Evolutionary conservation across 2,888 invertebrate species (phyloP).

Genomic region (Asteroscopus sphinx): DNA sequence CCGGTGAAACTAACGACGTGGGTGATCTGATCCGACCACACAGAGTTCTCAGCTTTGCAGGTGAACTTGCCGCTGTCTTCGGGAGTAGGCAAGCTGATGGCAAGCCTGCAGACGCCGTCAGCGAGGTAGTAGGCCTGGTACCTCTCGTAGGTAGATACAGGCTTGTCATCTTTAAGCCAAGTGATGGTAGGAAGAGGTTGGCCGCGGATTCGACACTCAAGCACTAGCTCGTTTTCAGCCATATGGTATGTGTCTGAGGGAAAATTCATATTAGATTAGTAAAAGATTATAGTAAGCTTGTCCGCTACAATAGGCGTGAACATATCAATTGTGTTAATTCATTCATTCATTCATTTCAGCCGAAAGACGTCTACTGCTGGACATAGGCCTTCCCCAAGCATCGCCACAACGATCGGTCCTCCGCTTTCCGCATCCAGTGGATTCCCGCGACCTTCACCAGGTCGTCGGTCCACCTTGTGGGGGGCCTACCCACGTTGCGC

Average conservation of each 20-base stretch:
- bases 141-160: conserved; percentile 88
- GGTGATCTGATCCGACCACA: conserved; percentile 93
- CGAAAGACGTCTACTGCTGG: too few relatives aligned
- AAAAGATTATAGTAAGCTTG: too few relatives aligned
- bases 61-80: conserved; percentile 93
- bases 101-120: conserved; percentile 93
- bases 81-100: conserved; percentile 91
- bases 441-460: too few relatives aligned
- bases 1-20: conserved; percentile 93
- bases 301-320: too few relatives aligned
- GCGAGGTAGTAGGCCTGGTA: conserved; percentile 92
- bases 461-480: too few relatives aligned
- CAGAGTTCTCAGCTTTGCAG: conserved; percentile 93
- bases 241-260: conserved; percentile 92
- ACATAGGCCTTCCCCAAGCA: too few relatives aligned
- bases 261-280: background rate
- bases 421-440: too few relatives aligned
- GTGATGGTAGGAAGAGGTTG: conserved; percentile 93
- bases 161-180: conserved; percentile 93
- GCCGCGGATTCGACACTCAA: conserved; percentile 95
- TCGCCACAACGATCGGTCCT: too few relatives aligned
- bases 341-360: too few relatives aligned
- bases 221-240: conserved; percentile 92
- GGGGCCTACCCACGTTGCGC: too few relatives aligned
- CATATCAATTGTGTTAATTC: too few relatives aligned